Percentiles rank a stretch among this genome's conserved stretches.
These are phyloP conservation scores for Daphoenositta chrysoptera DNA, from an alignment of 2,113 vertebrate species.

Conservation along the genomic window DNA sequence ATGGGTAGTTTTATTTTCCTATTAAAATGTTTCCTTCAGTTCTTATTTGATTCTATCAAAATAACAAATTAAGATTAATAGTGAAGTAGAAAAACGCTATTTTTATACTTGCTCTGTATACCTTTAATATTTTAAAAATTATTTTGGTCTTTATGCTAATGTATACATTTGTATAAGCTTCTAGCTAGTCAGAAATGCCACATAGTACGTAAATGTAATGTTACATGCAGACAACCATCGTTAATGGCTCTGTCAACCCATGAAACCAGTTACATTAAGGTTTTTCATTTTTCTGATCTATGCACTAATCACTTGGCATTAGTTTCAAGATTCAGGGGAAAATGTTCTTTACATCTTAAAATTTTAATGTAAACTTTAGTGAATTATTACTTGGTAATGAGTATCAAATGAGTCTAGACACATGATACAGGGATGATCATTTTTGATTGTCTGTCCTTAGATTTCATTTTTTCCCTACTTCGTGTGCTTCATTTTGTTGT, in stretches of 20 bases:
- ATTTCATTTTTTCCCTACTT: neutral
- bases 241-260: neutral
- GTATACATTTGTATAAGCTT: neutral
- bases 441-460: neutral
- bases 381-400: neutral
- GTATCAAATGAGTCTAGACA: neutral
- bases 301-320: neutral
- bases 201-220: neutral
- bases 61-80: neutral
- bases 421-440: neutral
- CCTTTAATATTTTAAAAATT: neutral
- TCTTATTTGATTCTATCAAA: neutral
- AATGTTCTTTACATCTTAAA: neutral
- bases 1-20: neutral
- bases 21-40: neutral
- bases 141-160: neutral
- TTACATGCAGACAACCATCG: neutral
- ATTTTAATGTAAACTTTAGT: neutral
- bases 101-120: neutral
- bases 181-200: neutral
- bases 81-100: neutral
- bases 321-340: neutral
- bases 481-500: rapidly evolving
- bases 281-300: neutral
- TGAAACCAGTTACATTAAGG: neutral